A percentile compares a stretch with the other conserved stretches of the same genome.
These are phyloP conservation scores for Sepioteuthis lessoniana DNA, from an alignment of 2,888 invertebrate genomes.

Conservation along the genomic window DNA sequence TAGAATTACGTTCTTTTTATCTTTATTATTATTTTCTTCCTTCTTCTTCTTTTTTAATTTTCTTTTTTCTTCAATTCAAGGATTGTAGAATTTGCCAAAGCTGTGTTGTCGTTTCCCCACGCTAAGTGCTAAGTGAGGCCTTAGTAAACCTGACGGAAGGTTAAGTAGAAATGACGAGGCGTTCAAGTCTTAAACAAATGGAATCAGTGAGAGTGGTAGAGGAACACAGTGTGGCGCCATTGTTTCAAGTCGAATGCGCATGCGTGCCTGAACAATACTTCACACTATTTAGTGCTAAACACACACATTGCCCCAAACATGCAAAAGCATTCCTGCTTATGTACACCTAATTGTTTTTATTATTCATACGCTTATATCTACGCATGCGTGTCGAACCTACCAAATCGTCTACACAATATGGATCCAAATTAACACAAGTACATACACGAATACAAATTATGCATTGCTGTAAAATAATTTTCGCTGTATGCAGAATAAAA, in stretches of 20 bases:
- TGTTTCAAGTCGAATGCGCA: neutral
- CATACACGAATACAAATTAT: neutral
- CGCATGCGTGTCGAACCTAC: neutral
- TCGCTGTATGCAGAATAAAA: no score
- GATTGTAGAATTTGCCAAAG: slow-evolving; percentile 18
- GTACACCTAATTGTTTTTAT: neutral
- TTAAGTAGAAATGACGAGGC: neutral
- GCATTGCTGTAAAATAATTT: neutral
- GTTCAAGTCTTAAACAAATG: neutral
- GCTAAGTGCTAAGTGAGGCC: slow-evolving; percentile 10
- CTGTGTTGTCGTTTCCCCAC: neutral
- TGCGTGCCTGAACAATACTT: neutral
- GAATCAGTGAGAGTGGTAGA: neutral
- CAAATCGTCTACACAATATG: neutral
- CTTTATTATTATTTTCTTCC: no score
- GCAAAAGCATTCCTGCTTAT: neutral
- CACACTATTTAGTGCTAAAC: neutral
- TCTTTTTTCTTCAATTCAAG: neutral
- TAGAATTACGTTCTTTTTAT: no score
- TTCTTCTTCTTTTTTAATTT: neutral
- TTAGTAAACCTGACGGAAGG: neutral
- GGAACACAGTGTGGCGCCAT: neutral
- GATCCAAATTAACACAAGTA: neutral
- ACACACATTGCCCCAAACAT: neutral
- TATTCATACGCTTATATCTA: neutral